Base-by-base conservation (phyloP, 2,797 vertebrate genomes). In the Rhyacichthys aspro region DNA sequence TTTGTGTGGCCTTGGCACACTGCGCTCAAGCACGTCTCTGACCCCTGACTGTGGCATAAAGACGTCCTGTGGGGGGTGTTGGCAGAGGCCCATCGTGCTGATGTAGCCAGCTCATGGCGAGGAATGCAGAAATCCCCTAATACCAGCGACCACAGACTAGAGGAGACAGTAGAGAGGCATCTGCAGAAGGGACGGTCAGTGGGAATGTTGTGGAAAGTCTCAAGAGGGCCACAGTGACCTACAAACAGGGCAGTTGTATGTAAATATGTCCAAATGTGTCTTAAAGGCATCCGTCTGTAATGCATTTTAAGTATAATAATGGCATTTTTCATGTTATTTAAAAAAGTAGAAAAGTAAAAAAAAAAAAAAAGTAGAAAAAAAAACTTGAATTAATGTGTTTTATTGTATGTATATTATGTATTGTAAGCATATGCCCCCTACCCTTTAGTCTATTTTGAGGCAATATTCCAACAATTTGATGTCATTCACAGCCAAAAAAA, bases 31-130 rank as follows among this genome's bases (percentile, higher is more conserved):
- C 54, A 80, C 65, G 15, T 1, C 72, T 17, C n/a, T 28, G 63
- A 87, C 78, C 82, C 82, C 44, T 74, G 73, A 81, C 78, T 68
- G 49, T 17, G 12, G 69, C 67, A 82, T 83, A 81, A 82, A 71
- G 76, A 70, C 52, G 63, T 75, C 72, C 80, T 81, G 65, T 9
- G 64, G 57, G 62, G 9, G 60, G 11, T 5, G 11, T 2, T 80
- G 74, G 67, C 63, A 3, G n/a, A n/a, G 1, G 4, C 60, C 65
- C 66, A 49, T 69, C 55, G 75, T 72, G 79, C 63, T 76, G 78
- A 85, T 66, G 66, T 66, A 80, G 81, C 59, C 23, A 43, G 74
- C 63, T 33, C 1, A 53, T 63, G 55, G 56, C 43, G 1, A 53
- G 53, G 66, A 77, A 72, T 66, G 67, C 42, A 53, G 45, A 73